Evolutionary conservation across 2,797 vertebrate species (phyloP), one percentile per base, ranked within the genome.

Genomic region (Hyperoplus immaculatus): DNA sequence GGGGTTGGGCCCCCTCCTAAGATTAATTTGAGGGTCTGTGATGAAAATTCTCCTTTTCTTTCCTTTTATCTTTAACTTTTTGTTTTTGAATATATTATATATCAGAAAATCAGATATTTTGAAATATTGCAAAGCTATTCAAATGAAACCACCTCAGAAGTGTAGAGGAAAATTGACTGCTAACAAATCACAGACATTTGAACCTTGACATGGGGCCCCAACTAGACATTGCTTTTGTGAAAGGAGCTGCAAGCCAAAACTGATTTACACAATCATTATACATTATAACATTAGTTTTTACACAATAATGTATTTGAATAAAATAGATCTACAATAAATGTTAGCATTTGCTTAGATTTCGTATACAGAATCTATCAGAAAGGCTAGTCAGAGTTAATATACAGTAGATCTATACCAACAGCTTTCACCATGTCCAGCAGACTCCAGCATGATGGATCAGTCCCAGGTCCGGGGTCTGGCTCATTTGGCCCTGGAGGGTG

Each of bases 401-500:
- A 56, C 72, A 66, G 54, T 53, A 16, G 43, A n/a, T 45, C 71
- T 21, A 15, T 68, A 56, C 56, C 10, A 50, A 56, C 6, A 61
- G 64, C 50, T 47, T 86, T 69, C 29, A 47, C 54, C 63, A 62
- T 58, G 56, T 74, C 21, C 80, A 63, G 81, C 80, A 63, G 81
- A 29, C 80, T 69, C 53, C 72, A 54, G 64, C 21, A 12, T 93
- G 93, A 95, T 90, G 89, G 87, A 93, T 92, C 83, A 72, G 63
- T 71, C 76, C 66, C 72, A 21, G 57, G 90, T 70, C 86, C 79
- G 58, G 8, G 80, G 82, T 86, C 80, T 78, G 80, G 75, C 73
- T 77, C 75, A 6, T 53, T 7, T 85, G 89, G 69, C 77, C 29
- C 64, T 4, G 63, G 3, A 57, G 77, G 84, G 69, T 68, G 61